A percentile compares a stretch with the other conserved stretches of the same genome.
Conservation (phyloP, 2,888 invertebrate genomes). For the Diabrotica balteata region DNA sequence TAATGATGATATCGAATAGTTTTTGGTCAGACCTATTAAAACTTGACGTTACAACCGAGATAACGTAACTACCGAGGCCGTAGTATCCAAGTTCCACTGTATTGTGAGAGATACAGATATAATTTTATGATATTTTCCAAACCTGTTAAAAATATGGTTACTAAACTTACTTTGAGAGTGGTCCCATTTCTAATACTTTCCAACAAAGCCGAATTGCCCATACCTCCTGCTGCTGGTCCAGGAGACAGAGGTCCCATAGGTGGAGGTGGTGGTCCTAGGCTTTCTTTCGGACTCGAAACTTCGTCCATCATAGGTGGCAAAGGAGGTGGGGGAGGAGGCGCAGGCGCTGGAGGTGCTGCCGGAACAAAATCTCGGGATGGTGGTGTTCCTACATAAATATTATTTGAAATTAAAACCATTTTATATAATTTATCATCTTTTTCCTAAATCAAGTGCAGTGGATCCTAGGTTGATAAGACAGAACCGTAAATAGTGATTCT, state of each 20-base stretch:
- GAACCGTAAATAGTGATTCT: no score
- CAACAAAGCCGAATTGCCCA: slow-evolving; percentile 77
- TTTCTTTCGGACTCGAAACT: slow-evolving; percentile 1
- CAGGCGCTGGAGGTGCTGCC: slow-evolving; percentile 47
- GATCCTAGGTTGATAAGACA: no score
- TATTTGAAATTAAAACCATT: neutral
- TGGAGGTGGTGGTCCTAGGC: slow-evolving; percentile 42
- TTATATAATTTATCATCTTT: neutral
- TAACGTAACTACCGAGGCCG: no score
- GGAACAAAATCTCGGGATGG: slow-evolving; percentile 16
- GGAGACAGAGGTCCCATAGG: slow-evolving; percentile 34
- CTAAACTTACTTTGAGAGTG: slow-evolving; percentile 69
- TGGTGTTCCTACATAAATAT: neutral
- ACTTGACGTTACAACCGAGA: no score
- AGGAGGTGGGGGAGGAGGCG: slow-evolving; percentile 46
- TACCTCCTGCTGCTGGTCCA: slow-evolving; percentile 53
- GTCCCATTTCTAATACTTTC: slow-evolving; percentile 85
- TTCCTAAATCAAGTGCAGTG: no score
- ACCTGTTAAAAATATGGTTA: no score
- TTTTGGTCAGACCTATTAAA: no score
- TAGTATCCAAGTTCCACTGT: no score
- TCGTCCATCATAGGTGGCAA: slow-evolving; percentile 33
- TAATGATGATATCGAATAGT: no score
- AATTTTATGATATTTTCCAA: no score
- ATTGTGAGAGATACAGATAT: no score